phyloP scores from a whole-genome alignment of 2,797 vertebrate species.

The Bufotes viridis region DNA sequence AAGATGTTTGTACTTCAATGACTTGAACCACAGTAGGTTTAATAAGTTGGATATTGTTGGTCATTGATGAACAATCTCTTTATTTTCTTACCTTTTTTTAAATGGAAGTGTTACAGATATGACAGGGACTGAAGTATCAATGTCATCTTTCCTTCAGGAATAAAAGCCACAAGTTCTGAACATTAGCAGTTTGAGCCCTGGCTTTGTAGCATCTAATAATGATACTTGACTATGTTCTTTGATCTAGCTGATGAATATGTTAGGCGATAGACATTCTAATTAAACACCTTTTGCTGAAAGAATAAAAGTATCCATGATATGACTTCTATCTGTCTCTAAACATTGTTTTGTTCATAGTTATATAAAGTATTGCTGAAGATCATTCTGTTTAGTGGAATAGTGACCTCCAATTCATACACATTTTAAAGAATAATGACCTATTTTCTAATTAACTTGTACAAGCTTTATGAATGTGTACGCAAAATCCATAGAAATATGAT shows the following conservation, averaged over 20 bases:
- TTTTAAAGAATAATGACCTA: neutral
- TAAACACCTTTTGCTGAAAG: constrained; percentile 79
- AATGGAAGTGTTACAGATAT: neutral
- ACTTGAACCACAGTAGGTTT: neutral
- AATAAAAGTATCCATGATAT: constrained; percentile 61
- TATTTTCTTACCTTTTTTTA: neutral
- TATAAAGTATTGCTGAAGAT: constrained; percentile 64
- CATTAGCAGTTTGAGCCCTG: constrained; percentile 42
- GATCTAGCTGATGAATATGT: constrained; percentile 75
- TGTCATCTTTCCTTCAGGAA: constrained; percentile 18
- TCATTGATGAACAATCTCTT: neutral
- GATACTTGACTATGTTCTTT: constrained; percentile 70
- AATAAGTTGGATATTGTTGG: neutral
- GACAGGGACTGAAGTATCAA: neutral
- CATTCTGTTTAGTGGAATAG: constrained; percentile 56
- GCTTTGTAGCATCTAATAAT: constrained; percentile 66
- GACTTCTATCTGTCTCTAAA: constrained; percentile 65
- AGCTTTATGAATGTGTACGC: neutral
- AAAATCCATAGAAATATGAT: neutral
- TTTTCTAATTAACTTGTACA: neutral
- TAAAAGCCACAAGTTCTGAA: constrained; percentile 5
- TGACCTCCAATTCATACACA: constrained; percentile 58
- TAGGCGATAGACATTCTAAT: constrained; percentile 79
- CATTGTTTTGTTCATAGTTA: constrained; percentile 59
- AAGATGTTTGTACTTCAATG: neutral